phyloP scores from a whole-genome alignment of 2,888 invertebrate genomes.

The Brenthis ino region DNA sequence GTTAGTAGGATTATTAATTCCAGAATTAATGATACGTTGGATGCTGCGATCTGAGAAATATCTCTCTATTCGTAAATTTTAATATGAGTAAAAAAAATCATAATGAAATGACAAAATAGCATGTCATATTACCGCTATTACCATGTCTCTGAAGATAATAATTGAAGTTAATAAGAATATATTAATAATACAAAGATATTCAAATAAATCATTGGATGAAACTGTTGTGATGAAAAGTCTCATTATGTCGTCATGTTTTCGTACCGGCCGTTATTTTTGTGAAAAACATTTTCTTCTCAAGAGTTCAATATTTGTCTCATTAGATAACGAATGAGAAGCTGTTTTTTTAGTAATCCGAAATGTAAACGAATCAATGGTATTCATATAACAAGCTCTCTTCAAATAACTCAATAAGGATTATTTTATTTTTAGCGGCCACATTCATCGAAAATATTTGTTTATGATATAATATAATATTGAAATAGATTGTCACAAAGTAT shows the following conservation, averaged over 20 bases:
- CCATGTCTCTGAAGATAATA: conserved; percentile 33
- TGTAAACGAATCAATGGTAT: not conserved
- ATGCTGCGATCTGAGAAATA: conserved; percentile 23
- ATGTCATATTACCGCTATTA: conserved; percentile 35
- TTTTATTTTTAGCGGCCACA: too few relatives aligned
- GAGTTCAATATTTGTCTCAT: conserved; percentile 46
- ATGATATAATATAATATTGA: too few relatives aligned
- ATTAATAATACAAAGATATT: conserved; percentile 41
- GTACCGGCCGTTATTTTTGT: conserved; percentile 41
- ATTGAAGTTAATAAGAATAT: conserved; percentile 41
- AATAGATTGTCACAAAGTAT: too few relatives aligned
- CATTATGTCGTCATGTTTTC: conserved; percentile 39
- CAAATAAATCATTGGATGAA: conserved; percentile 36
- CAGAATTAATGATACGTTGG: conserved; percentile 26
- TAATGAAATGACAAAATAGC: conserved; percentile 40
- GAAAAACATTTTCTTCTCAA: conserved; percentile 48
- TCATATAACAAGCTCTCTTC: not conserved
- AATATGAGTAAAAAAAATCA: conserved; percentile 27
- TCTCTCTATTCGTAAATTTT: conserved; percentile 30
- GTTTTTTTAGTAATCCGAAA: conserved; percentile 29
- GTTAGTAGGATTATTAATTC: conserved; percentile 24
- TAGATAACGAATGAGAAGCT: conserved; percentile 40
- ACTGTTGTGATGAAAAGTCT: conserved; percentile 37
- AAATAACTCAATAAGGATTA: not conserved
- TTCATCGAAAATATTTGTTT: too few relatives aligned